A percentile compares a stretch with the other conserved stretches of the same genome.
phyloP scores from a whole-genome alignment of 2,797 vertebrate species.

The Stomatorhinus walkeri region DNA sequence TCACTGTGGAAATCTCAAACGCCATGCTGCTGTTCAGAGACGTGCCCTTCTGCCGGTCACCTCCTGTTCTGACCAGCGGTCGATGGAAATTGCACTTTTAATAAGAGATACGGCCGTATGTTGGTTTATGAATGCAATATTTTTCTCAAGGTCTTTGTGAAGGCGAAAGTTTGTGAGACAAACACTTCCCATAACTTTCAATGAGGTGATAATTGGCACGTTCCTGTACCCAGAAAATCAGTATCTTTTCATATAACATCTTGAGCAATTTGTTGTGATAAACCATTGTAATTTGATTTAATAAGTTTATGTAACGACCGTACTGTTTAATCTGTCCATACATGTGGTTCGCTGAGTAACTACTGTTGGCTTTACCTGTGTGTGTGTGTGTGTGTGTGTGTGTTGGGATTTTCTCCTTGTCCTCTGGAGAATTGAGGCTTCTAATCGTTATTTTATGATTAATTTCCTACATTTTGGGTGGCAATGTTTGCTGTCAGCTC shows the following conservation, averaged over 20 bases:
- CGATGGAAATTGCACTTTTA: neutral
- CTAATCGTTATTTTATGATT: neutral
- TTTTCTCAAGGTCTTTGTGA: conserved; percentile 1
- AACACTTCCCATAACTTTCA: neutral
- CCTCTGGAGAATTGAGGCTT: neutral
- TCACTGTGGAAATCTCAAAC: conserved; percentile 7
- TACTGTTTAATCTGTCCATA: neutral
- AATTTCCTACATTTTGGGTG: neutral
- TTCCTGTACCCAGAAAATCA: neutral
- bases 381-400: neutral
- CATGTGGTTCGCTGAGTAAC: neutral
- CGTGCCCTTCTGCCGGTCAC: neutral
- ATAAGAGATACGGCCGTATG: neutral
- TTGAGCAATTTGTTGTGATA: neutral
- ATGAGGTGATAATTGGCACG: neutral
- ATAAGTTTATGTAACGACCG: neutral
- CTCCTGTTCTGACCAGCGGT: neutral
- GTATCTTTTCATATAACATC: neutral
- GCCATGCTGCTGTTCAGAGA: neutral
- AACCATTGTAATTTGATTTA: neutral
- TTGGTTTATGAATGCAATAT: conserved; percentile 1
- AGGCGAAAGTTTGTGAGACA: neutral
- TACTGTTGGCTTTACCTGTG: neutral
- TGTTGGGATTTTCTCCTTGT: neutral
- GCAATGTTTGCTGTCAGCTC: neutral